Base-by-base conservation (phyloP, 2,888 invertebrate genomes). In the Blomia tropicalis region DNA sequence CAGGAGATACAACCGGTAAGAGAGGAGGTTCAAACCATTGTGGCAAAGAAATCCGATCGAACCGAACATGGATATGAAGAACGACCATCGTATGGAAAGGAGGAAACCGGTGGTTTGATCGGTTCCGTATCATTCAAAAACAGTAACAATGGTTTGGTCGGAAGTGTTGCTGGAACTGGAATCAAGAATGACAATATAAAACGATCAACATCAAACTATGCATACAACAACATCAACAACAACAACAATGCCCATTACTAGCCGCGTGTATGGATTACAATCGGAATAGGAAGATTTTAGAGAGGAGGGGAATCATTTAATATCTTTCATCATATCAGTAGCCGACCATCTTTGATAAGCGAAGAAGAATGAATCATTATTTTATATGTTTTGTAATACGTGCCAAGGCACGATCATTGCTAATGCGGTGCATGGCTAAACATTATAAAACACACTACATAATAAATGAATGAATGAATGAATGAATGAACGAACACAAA, bases 1-100 rank as follows among this genome's bases (percentile, higher is more conserved):
- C 56, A 56, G 31, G 56, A 56, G 19, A 56, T 56, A 19, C 56
- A 25, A 4, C 56, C 56, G 22, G 56, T 56, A n/a, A 31, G 14
- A 2, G 56, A 56, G 23, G 56, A 56, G 14, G 29, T 56, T 2
- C 4, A 29, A 36, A 56, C 56, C 14, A 31, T 56, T 1, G 29
- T 56, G 29, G 56, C 56, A 19, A 3, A 56, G 7, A 56, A 56
- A 25, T 29, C 25, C 2, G 56, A 56, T 5, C n/a, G n/a, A n/a
- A n/a, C n/a, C n/a, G n/a, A n/a, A n/a, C n/a, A n/a, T n/a, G 25
- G 5, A 19, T 27, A 47, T 17, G 36, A 36, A 17, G 36, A 36
- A 17, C n/a, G n/a, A n/a, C n/a, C n/a, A n/a, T n/a, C n/a, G 41
- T 41, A 14, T 41, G 22, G 22, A 7, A 47, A 47, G 22, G 51